Base-by-base conservation (phyloP, 2,888 invertebrate species). In the Fragum whitleyi region DNA sequence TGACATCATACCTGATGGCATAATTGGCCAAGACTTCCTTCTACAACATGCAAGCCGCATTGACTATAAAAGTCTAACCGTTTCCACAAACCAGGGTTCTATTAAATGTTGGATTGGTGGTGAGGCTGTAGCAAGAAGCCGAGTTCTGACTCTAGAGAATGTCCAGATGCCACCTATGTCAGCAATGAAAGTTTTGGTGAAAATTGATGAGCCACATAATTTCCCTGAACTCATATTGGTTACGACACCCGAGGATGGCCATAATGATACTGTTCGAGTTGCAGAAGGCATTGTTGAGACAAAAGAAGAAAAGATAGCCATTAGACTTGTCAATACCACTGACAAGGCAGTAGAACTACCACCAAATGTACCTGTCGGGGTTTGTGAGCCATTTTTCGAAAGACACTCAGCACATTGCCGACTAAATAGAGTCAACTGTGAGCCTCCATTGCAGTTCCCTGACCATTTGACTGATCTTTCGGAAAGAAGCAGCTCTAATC, bases 21-120 rank as follows among this genome's bases (percentile, higher is more conserved):
- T 81, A n/a, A 28, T 59, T 32, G 81, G 81, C 9, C 81, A 81
- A 57, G 77, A 77, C 57, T 81, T 81, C n/a, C 16, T 77, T 2
- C 19, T 76, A 21, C 61, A 74, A 11, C 70, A 70, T 57, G 59
- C 69, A 32, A 28, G 39, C 28, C 6, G 26, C 6, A 47, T 42
- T 16, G 69, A 69, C 23, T 69, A 47, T 51, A 51, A 69, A 21
- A 47, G 28, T 28, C 29, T 61, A n/a, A n/a, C n/a, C n/a, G n/a
- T n/a, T n/a, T n/a, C n/a, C n/a, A n/a, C n/a, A n/a, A n/a, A n/a
- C n/a, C 26, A 61, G 16, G 61, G 29, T 11, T 26, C 26, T 3
- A 61, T 61, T 6, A 61, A 61, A 29, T 61, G 61, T 26, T 29
- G 29, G 16, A 28, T 61, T 61, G 28, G 23, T 21, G 61, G 61